Evolutionary conservation across 2,797 vertebrate species (phyloP), one percentile per base, ranked within the genome.

Genomic region (Hylomyscus alleni): DNA sequence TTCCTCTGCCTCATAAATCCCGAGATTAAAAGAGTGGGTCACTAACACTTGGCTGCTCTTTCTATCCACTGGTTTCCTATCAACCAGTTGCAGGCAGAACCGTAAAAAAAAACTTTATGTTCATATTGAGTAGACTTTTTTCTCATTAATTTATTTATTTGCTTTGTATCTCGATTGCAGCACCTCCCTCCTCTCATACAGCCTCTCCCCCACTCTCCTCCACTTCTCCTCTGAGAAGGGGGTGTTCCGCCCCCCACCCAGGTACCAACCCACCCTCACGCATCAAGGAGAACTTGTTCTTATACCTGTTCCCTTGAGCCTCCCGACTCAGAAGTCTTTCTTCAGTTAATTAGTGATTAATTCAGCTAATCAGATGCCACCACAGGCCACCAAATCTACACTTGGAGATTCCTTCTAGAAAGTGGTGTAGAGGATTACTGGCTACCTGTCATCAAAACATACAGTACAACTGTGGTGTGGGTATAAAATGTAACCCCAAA

Each of bases 381-480:
- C 31, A 50, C 0, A 2, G 22, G 73, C n/a, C 54, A 60, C 58
- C 26, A 37, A 52, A 75, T 24, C 31, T 0, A 3, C 14, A n/a
- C 37, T 78, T 78, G 54, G 20, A 50, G 65, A 80, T 73, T 82
- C 77, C 60, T 52, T 54, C 72, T 65, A 75, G 56, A 90, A 89
- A 37, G 31, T 1, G 47, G 54, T 0, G 8, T 2, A 40, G 4
- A 19, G 6, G 3, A 40, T 11, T 12, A 6, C 24, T 31, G 1
- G 0, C 3, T 34, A 67, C 29, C 65, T 67, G 65, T 67, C 17
- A 17, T n/a, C 15, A 69, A 58, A 85, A 47, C 73, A 37, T 50
- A 60, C 26, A 44, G 6, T 94, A 20, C 47, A 89, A 60, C 54
- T 76, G 17, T 1, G 6, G 0, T 77, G 31, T 89, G 73, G 6